These are phyloP conservation scores for Phymanthus crucifer DNA, from an alignment of 92 coral and sea anemone species.

Conservation along the genomic window DNA sequence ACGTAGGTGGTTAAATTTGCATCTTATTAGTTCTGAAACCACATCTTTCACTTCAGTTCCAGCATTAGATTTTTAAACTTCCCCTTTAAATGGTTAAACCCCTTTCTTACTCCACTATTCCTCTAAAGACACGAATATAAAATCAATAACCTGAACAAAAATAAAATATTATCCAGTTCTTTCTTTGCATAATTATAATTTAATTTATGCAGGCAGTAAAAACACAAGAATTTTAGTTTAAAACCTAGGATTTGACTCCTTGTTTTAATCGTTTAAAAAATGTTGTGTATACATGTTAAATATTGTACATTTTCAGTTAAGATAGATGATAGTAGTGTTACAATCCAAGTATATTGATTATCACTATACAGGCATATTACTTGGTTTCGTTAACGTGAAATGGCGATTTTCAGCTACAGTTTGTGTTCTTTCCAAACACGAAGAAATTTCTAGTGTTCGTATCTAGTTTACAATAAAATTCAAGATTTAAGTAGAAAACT, in stretches of 20 bases:
- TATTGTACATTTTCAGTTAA: conserved; percentile 27
- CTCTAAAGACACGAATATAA: not conserved
- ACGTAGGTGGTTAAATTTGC: not conserved
- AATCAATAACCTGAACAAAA: not conserved
- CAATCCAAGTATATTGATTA: not conserved
- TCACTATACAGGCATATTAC: conserved; percentile 1
- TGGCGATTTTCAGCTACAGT: not conserved
- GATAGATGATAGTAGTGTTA: not conserved
- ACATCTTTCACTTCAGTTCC: not conserved
- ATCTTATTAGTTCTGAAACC: not conserved
- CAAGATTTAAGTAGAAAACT: not conserved
- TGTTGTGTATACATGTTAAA: conserved; percentile 33
- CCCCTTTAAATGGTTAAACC: conserved; percentile 4
- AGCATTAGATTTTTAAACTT: conserved; percentile 1
- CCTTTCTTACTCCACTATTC: not conserved
- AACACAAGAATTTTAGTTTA: not conserved
- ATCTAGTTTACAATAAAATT: conserved; percentile 5
- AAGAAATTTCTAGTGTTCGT: not conserved
- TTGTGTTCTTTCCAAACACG: not conserved
- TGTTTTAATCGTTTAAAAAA: conserved; percentile 37
- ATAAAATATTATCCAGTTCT: not conserved
- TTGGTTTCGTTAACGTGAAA: not conserved
- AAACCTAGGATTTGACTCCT: conserved; percentile 28
- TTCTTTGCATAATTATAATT: not conserved
- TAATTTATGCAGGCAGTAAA: not conserved